Conservation (phyloP, 2,113 vertebrate genomes). For the Tyto alba region DNA sequence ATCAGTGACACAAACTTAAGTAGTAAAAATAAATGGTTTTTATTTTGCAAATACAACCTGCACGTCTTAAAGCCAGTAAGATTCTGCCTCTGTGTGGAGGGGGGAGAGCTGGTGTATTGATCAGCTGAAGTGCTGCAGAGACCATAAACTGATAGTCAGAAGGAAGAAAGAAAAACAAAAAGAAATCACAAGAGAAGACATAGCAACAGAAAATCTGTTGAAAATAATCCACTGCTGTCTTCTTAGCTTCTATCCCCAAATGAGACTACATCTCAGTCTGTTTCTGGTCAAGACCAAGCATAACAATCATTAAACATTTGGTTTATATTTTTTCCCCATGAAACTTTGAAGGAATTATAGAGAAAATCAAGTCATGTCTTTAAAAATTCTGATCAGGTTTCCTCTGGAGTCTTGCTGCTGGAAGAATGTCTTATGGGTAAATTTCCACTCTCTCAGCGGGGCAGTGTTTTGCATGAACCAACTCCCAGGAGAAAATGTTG, state of each 20-base stretch:
- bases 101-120: constrained; percentile 34
- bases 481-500: constrained; percentile 86
- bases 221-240: not conserved
- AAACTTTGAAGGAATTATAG: constrained; percentile 47
- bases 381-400: constrained; percentile 84
- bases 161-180: not conserved
- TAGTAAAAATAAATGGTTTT: not conserved
- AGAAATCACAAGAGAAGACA: not conserved
- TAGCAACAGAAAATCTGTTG: constrained; percentile 15
- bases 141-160: constrained; percentile 47
- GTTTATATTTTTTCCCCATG: not conserved
- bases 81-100: not conserved
- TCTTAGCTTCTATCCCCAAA: constrained; percentile 37
- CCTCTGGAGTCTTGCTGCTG: constrained; percentile 77
- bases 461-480: constrained; percentile 90
- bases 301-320: constrained; percentile 47
- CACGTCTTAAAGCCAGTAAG: constrained; percentile 1
- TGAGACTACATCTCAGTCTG: not conserved
- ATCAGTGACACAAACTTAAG: not conserved
- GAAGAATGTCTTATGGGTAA: constrained; percentile 87
- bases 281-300: constrained; percentile 26
- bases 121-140: constrained; percentile 39
- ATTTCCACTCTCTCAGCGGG: constrained; percentile 90
- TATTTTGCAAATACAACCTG: constrained; percentile 38
- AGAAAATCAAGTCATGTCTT: constrained; percentile 54